Evolutionary conservation across 2,797 vertebrate genomes (phyloP).

Genomic region (Diglossa cyanea): DNA sequence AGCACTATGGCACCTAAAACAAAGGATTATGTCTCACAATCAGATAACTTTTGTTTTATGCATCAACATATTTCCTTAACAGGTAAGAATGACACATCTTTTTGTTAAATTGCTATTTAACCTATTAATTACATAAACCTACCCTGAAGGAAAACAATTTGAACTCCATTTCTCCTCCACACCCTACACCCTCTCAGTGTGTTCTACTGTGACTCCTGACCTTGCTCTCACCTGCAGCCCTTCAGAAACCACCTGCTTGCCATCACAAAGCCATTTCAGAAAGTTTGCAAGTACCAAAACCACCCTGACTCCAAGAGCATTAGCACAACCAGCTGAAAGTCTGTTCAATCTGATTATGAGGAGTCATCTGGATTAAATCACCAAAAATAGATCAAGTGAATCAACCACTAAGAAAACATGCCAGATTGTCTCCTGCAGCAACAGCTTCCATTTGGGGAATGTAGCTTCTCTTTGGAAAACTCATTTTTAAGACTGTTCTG

Average conservation of each 20-base stretch:
- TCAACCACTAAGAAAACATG: background rate
- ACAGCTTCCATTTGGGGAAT: background rate
- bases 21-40: background rate
- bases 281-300: background rate
- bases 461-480: background rate
- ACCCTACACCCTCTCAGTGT: fast-evolving
- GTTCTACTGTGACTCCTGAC: background rate
- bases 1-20: background rate
- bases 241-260: background rate
- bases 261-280: background rate
- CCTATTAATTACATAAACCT: background rate
- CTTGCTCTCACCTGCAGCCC: background rate
- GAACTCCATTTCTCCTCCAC: background rate
- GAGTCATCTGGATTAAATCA: slow-evolving; percentile 30
- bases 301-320: background rate
- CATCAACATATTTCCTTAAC: background rate
- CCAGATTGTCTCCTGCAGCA: background rate
- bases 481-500: background rate
- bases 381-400: slow-evolving; percentile 35
- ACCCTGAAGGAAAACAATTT: background rate
- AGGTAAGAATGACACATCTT: background rate
- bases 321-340: background rate
- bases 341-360: slow-evolving; percentile 12
- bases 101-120: background rate
- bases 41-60: background rate